Conservation (phyloP, 2,113 vertebrate species). For the Phyllostomus discolor region DNA sequence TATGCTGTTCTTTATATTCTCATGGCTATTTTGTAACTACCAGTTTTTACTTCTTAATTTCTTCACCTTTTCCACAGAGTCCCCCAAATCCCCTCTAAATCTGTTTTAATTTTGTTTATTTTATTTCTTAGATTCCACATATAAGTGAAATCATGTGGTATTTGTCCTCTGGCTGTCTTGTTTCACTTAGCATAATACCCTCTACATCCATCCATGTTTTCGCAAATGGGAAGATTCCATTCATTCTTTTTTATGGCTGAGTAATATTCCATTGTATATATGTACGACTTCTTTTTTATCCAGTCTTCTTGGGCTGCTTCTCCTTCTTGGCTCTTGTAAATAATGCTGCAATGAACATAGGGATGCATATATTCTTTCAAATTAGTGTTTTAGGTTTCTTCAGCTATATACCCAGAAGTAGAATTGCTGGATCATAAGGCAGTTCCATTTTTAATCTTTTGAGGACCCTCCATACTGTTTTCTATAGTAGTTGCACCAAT, state of each 20-base stretch:
- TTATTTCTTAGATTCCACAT: background rate
- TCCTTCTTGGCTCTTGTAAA: background rate
- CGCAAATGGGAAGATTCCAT: background rate
- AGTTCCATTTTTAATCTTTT: background rate
- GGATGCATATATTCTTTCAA: background rate
- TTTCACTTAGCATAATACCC: background rate
- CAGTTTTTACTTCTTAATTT: background rate
- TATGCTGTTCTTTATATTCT: background rate
- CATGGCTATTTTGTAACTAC: background rate
- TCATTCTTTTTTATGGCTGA: background rate
- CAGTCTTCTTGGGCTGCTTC: background rate
- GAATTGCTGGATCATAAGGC: background rate
- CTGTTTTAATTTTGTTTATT: background rate
- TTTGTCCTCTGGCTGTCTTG: background rate
- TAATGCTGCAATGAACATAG: background rate
- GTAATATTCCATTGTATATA: background rate
- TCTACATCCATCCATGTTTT: background rate
- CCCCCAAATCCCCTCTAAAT: background rate
- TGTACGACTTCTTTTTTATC: background rate
- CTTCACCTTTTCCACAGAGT: background rate
- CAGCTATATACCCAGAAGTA: background rate
- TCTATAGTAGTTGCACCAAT: background rate
- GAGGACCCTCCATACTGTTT: background rate
- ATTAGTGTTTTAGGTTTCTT: background rate
- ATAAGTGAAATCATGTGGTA: background rate